Conservation (phyloP, 2,888 invertebrate genomes). For the Polydrusus pterygomalis region DNA sequence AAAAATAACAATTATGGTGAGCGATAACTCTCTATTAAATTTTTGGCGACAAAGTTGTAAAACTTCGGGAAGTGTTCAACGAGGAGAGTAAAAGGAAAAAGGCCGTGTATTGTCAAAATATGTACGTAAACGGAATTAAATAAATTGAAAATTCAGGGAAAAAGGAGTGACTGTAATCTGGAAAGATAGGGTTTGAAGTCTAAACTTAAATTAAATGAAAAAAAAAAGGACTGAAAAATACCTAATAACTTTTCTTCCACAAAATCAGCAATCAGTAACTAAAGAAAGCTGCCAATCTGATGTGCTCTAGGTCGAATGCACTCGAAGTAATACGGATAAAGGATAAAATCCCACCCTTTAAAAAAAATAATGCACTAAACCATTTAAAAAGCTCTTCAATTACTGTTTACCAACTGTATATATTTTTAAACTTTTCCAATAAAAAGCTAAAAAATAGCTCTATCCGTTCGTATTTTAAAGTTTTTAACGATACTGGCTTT, state of each 20-base stretch:
- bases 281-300: not conserved
- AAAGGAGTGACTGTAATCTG: too few species aligned
- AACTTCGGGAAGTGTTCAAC: constrained; percentile 15
- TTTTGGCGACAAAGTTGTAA: not conserved
- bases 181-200: too few species aligned
- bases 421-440: constrained; percentile 42
- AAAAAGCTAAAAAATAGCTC: constrained; percentile 41
- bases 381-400: constrained; percentile 8
- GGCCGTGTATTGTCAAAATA: not conserved
- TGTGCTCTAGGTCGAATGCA: not conserved
- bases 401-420: constrained; percentile 41
- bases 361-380: too few species aligned
- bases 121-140: constrained; percentile 2
- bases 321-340: too few species aligned
- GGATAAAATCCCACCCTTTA: too few species aligned
- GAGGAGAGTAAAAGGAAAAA: not conserved
- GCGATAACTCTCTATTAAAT: not conserved
- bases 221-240: too few species aligned
- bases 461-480: constrained; percentile 46
- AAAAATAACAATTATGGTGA: too few species aligned
- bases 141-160: not conserved
- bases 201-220: too few species aligned
- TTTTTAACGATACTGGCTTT: constrained; percentile 51
- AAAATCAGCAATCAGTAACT: too few species aligned
- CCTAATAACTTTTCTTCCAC: too few species aligned